Evolutionary conservation across 2,797 vertebrate genomes (phyloP).

Genomic region (Semaprochilodus insignis): DNA sequence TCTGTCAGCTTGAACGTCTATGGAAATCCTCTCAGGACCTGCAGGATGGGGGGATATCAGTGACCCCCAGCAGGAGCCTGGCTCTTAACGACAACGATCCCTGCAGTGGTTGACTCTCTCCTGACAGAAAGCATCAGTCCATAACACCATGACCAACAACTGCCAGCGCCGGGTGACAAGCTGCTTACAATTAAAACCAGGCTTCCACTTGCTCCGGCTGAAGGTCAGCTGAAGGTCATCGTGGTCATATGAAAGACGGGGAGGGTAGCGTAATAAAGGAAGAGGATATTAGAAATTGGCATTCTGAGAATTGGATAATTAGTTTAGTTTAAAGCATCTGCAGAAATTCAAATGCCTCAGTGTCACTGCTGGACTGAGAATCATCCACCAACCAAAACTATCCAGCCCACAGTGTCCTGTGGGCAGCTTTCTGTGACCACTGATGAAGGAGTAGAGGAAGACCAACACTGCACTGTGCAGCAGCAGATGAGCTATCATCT

Average conservation of each 20-base stretch:
- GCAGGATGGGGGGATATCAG: not conserved
- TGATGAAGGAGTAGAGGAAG: no score
- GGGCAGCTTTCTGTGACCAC: no score
- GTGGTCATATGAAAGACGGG: not conserved
- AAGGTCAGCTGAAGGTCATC: slow-evolving; percentile 30
- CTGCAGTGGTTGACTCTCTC: not conserved
- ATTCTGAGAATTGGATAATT: no score
- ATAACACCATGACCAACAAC: slow-evolving; percentile 21
- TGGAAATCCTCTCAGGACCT: slow-evolving; percentile 1
- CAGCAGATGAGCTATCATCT: no score
- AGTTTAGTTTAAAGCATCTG: no score
- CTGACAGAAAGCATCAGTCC: slow-evolving; percentile 26
- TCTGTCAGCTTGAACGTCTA: not conserved
- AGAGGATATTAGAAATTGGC: no score
- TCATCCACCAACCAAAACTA: no score
- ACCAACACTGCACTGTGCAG: no score
- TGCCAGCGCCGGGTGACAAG: slow-evolving; percentile 17
- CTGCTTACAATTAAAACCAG: not conserved
- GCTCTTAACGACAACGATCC: not conserved
- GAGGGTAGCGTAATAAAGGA: no score
- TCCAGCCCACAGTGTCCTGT: no score
- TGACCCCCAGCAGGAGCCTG: slow-evolving; percentile 24
- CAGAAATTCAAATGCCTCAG: no score
- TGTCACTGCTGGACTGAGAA: no score
- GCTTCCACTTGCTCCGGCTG: not conserved